Evolutionary conservation across 1,140 invertebrate species (phyloP).

Genomic region (Drosophila nannoptera): DNA sequence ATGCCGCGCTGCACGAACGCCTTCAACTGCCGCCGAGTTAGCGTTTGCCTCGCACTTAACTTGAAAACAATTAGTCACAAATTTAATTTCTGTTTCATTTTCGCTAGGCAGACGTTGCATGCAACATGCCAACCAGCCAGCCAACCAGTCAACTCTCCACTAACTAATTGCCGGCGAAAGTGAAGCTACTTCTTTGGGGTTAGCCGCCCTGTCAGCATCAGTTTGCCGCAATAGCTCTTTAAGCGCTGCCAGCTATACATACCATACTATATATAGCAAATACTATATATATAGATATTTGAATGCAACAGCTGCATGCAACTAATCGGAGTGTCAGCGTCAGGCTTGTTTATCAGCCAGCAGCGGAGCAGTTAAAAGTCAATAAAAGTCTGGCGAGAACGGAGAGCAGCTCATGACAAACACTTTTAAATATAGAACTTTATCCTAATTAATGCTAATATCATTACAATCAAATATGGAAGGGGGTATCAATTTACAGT

Average conservation of each 20-base stretch:
- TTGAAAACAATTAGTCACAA: conserved; percentile 68
- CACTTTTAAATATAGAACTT: too few species aligned
- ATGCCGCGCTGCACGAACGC: conserved; percentile 43
- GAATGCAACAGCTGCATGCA: conserved; percentile 15
- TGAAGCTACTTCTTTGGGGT: conserved; percentile 36
- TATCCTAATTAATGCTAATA: too few species aligned
- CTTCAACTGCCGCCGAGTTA: conserved; percentile 27
- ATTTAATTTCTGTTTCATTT: conserved; percentile 61
- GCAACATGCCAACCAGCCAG: conserved; percentile 51
- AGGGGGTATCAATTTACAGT: too few species aligned
- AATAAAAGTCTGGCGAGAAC: too few species aligned
- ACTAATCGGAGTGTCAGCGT: conserved; percentile 13
- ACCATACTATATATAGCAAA: background rate
- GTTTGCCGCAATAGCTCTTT: conserved; percentile 40
- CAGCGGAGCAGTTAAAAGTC: background rate
- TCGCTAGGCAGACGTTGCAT: conserved; percentile 43
- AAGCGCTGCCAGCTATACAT: background rate
- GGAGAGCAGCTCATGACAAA: too few species aligned
- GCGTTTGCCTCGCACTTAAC: conserved; percentile 45
- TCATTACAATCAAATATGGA: too few species aligned
- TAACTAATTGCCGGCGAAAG: conserved; percentile 58
- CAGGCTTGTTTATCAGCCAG: background rate
- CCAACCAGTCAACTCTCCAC: conserved; percentile 36
- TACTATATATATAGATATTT: background rate
- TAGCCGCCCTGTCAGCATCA: conserved; percentile 63